Conservation (phyloP, 2,797 vertebrate genomes). For the Sarcophilus harrisii region DNA sequence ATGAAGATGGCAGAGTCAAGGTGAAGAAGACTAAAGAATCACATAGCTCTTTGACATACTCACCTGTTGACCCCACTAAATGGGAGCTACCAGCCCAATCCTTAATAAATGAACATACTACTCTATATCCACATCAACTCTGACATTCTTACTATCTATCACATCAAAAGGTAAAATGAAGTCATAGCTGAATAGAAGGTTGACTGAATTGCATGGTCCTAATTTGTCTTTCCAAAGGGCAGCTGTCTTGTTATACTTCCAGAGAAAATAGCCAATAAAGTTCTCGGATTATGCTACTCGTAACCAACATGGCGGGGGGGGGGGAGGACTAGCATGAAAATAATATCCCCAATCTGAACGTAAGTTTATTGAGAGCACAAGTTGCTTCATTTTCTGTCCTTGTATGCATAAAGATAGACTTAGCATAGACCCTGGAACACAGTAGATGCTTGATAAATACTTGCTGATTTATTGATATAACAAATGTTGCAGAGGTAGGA, state of each 20-base stretch:
- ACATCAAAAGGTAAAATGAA: neutral
- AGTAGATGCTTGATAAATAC: neutral
- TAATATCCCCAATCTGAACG: neutral
- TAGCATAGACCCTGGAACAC: neutral
- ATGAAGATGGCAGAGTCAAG: neutral
- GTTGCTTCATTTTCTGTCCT: neutral
- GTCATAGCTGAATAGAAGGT: neutral
- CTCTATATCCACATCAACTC: neutral
- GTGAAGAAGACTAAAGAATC: neutral
- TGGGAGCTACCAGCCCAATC: neutral
- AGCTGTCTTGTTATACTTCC: neutral
- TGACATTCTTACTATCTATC: neutral
- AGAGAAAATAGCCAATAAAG: neutral
- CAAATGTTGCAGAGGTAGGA: neutral
- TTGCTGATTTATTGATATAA: neutral
- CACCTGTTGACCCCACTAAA: neutral
- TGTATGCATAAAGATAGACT: neutral
- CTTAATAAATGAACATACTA: neutral
- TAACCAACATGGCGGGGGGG: neutral
- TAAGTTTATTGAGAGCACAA: neutral
- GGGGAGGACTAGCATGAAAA: neutral
- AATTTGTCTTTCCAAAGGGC: neutral
- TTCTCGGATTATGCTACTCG: neutral
- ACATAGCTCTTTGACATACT: neutral
- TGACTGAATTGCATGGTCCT: neutral